A percentile compares a stretch with the other conserved stretches of the same genome.
These are phyloP conservation scores for Leptoteleia sp. DNA, from an alignment of 1,140 invertebrate genomes.

Conservation along the genomic window DNA sequence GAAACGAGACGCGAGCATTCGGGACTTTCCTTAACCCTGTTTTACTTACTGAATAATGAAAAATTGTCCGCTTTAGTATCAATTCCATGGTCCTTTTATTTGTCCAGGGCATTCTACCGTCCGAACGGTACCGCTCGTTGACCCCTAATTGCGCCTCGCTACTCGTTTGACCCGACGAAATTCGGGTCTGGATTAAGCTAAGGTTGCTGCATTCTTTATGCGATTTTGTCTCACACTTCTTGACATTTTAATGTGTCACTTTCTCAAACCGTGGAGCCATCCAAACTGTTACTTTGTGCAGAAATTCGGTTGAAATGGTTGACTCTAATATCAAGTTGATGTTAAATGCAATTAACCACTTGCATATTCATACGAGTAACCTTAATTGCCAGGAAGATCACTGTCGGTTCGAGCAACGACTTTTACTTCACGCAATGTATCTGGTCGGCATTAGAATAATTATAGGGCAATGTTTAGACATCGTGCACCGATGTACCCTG, in stretches of 20 bases:
- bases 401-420: conserved; percentile 17
- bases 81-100: conserved; percentile 26
- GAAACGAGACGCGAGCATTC: conserved; percentile 46
- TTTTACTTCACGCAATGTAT: conserved; percentile 32
- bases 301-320: conserved; percentile 18
- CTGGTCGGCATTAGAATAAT: conserved; percentile 35
- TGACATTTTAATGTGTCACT: no score
- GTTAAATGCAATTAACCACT: conserved; percentile 47
- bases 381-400: conserved; percentile 52
- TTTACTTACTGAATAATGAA: conserved; percentile 50
- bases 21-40: conserved; percentile 14
- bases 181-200: conserved; percentile 4
- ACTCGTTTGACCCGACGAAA: conserved; percentile 8
- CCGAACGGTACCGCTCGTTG: conserved; percentile 3
- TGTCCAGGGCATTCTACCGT: neutral
- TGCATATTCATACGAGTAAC: conserved; percentile 50
- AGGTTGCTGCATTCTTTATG: conserved; percentile 13
- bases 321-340: conserved; percentile 36
- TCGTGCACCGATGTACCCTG: neutral
- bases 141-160: conserved; percentile 26
- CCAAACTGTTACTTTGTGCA: no score
- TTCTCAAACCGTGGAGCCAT: no score
- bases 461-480: conserved; percentile 28
- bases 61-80: conserved; percentile 39
- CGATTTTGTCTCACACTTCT: neutral